Base-by-base conservation (phyloP, 1,140 invertebrate genomes). In the Drosophila persimilis region DNA sequence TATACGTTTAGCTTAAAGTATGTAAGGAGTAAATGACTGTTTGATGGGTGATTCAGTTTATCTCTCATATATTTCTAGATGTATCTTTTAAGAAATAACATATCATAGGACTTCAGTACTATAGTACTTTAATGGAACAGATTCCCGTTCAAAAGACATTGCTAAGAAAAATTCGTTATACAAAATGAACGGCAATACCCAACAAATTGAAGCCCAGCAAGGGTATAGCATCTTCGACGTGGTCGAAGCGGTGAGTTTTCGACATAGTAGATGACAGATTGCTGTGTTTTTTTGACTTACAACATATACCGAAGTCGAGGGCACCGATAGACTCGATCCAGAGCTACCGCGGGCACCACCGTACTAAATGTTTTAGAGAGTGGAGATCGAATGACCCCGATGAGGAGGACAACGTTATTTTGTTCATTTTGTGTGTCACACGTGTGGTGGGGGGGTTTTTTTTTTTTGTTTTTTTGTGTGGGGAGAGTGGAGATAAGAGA, bases 311-410 rank as follows among this genome's bases (percentile, higher is more conserved):
- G 93, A 93, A 62, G 94, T 93, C 74, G 95, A 94, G 90, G 95
- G 95, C 92, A 95, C 95, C 92, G 95, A 95, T 90, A 95, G 93
- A 92, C 94, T 95, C 92, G 95, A 95, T 93, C 95, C 95, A 92
- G 93, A 94, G 88, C 93, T 93, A 91, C 93, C 93, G 59, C 93
- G 92, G 72, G 93, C 93, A 76, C 91, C 90, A 76, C 91, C 90
- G 58, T 85, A 85, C 81, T 85, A 85, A 29, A 61, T 41, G 43
- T 52, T 11, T 66, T 26, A 58, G 29, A 63, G 9, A 51, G 43
- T 7, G 48, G 48, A 58, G 31, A 66, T 65, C 60, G 39, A 65
- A 24, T 31, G 47, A 57, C 65, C 51, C 65, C 65, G 13, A 64
- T 39, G 26, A 24, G 24, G 59, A 31, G 17, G 39, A 55, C 62